These are phyloP conservation scores for Calycopis cecrops DNA, from an alignment of 1,140 invertebrate species.

Conservation along the genomic window DNA sequence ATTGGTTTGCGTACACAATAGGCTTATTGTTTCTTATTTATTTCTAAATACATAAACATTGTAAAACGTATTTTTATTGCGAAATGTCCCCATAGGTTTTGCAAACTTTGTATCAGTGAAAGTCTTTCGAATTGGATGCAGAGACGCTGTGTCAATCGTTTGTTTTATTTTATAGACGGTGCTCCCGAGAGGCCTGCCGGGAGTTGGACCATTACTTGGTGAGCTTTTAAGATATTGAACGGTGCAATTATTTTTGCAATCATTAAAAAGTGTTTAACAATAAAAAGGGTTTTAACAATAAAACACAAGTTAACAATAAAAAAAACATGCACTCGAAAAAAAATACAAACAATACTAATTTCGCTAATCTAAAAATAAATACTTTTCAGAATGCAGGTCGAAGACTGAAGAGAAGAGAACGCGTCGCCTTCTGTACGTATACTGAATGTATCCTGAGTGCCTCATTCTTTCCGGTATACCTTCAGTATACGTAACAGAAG, in stretches of 20 bases:
- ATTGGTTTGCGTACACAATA: conserved; percentile 56
- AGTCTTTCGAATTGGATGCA: conserved; percentile 51
- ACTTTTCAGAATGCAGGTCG: conserved; percentile 32
- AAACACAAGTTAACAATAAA: too few relatives aligned
- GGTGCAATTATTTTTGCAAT: conserved; percentile 4
- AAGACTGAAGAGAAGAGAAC: conserved; percentile 66
- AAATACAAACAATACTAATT: too few relatives aligned
- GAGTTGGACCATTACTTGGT: conserved; percentile 34
- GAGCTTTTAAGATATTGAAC: conserved; percentile 58
- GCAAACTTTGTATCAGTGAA: conserved; percentile 52
- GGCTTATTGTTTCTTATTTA: conserved; percentile 44
- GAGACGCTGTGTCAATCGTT: conserved; percentile 63
- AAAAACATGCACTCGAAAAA: too few relatives aligned
- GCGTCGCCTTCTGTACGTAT: conserved; percentile 97
- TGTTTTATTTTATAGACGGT: conserved; percentile 72
- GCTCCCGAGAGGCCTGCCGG: conserved; percentile 45
- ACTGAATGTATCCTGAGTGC: conserved; percentile 99
- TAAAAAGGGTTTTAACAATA: too few relatives aligned
- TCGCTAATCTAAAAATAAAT: conserved; percentile 17
- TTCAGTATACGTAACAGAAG: conserved; percentile 99
- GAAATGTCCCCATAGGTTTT: neutral
- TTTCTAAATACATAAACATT: conserved; percentile 38
- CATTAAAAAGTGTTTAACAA: too few relatives aligned
- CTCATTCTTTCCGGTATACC: conserved; percentile 97
- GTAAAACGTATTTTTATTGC: conserved; percentile 18